phyloP scores from a whole-genome alignment of 2,113 vertebrate species.

The Alethe castanea region DNA sequence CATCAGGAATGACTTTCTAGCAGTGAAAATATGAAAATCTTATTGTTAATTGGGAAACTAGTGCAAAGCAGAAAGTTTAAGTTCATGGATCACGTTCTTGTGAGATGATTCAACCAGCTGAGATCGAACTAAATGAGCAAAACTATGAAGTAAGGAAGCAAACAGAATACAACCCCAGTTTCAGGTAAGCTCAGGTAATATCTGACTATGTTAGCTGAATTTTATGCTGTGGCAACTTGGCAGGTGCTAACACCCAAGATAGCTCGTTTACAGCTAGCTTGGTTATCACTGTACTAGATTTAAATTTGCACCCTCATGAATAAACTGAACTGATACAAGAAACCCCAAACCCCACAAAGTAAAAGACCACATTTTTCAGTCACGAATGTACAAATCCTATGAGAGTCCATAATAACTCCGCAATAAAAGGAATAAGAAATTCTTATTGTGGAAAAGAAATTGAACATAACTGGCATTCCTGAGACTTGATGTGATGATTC shows the following conservation, averaged over 20 bases:
- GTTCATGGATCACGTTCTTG: background rate
- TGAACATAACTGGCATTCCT: background rate
- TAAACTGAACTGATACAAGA: background rate
- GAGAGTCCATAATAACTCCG: background rate
- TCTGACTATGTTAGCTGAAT: background rate
- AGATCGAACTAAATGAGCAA: background rate
- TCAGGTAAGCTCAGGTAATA: background rate
- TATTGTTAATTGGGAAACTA: background rate
- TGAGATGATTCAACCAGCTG: background rate
- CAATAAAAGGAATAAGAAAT: background rate
- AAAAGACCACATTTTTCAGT: background rate
- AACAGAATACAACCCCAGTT: background rate
- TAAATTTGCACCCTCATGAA: background rate
- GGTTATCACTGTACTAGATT: background rate
- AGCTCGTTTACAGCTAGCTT: background rate
- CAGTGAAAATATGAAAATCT: background rate
- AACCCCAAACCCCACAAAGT: background rate
- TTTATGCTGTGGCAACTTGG: background rate
- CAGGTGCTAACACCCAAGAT: background rate
- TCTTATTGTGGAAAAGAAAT: background rate
- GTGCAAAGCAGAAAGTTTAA: background rate
- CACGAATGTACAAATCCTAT: background rate
- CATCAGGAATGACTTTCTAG: background rate
- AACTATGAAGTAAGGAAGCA: background rate
- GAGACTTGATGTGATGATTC: background rate